A percentile compares a stretch with the other conserved stretches of the same genome.
phyloP scores from a whole-genome alignment of 2,888 invertebrate genomes.

The Hanleya hanleyi region DNA sequence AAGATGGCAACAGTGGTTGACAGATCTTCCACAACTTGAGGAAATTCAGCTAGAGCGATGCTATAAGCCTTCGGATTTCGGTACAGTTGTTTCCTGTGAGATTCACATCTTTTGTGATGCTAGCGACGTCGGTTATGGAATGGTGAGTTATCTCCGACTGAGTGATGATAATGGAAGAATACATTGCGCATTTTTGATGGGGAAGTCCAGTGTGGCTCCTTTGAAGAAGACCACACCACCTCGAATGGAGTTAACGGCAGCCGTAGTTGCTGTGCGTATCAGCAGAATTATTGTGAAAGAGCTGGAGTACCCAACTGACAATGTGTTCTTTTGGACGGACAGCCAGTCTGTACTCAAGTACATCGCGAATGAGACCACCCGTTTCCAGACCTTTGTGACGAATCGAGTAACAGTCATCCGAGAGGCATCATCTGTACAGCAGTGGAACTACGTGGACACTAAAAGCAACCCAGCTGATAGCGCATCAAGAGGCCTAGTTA shows the following conservation, averaged over 20 bases:
- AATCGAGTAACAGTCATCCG: constrained; percentile 29
- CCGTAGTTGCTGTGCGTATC: constrained; percentile 18
- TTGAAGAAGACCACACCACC: constrained; percentile 26
- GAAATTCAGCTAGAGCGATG: constrained; percentile 31
- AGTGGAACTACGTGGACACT: constrained; percentile 15
- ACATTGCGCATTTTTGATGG: constrained; percentile 34
- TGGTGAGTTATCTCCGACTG: constrained; percentile 27
- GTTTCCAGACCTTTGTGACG: constrained; percentile 37
- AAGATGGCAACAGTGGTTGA: constrained; percentile 19
- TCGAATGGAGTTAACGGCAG: constrained; percentile 36
- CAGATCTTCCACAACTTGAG: constrained; percentile 14
- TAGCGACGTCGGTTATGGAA: constrained; percentile 34
- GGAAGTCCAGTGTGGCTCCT: constrained; percentile 32
- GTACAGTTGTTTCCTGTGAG: constrained; percentile 7
- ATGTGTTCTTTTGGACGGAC: constrained; percentile 20
- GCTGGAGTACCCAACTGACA: constrained; percentile 10
- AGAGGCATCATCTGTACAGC: constrained; percentile 12
- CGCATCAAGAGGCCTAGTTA: constrained; percentile 21
- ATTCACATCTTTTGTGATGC: constrained; percentile 38
- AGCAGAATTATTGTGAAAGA: constrained; percentile 11
- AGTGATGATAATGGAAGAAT: constrained; percentile 14
- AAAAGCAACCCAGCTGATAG: constrained; percentile 20
- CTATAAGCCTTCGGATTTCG: constrained; percentile 30
- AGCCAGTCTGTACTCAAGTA: constrained; percentile 26
- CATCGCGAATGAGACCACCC: constrained; percentile 17